These are phyloP conservation scores for Hetaerina titia DNA, from an alignment of 2,888 invertebrate species.

Conservation along the genomic window DNA sequence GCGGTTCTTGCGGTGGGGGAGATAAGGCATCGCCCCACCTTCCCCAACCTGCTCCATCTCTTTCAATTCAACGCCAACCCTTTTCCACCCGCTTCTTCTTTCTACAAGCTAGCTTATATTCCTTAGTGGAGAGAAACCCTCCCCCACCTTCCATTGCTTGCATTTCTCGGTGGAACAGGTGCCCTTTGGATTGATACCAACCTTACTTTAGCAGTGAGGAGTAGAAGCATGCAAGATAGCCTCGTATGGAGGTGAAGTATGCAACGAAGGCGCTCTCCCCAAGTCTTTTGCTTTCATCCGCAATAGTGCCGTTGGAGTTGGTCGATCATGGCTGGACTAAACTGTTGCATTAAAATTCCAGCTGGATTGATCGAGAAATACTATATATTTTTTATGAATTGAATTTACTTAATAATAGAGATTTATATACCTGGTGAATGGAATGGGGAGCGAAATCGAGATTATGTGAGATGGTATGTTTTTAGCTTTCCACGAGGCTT, in stretches of 20 bases:
- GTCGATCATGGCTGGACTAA: background rate
- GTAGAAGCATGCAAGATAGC: background rate
- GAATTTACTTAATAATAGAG: no score
- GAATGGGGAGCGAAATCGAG: background rate
- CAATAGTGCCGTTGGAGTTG: background rate
- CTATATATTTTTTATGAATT: no score
- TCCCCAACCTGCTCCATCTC: conserved; percentile 10
- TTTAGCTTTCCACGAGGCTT: background rate
- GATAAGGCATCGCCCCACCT: conserved; percentile 43
- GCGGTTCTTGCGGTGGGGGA: conserved; percentile 20
- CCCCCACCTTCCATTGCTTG: background rate
- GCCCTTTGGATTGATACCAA: background rate
- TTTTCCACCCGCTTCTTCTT: background rate
- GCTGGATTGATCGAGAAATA: background rate
- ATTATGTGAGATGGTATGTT: background rate
- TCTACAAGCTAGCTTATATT: background rate
- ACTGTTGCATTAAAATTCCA: background rate
- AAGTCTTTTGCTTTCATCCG: background rate
- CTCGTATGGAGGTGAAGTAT: background rate
- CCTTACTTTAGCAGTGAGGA: background rate
- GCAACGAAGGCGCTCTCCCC: background rate
- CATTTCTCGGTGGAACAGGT: background rate
- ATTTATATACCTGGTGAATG: background rate
- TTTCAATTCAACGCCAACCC: background rate
- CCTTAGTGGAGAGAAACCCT: background rate